Percentiles rank a stretch among this genome's conserved stretches.
Conservation (phyloP, 2,888 invertebrate species). For the Volucella inflata region DNA sequence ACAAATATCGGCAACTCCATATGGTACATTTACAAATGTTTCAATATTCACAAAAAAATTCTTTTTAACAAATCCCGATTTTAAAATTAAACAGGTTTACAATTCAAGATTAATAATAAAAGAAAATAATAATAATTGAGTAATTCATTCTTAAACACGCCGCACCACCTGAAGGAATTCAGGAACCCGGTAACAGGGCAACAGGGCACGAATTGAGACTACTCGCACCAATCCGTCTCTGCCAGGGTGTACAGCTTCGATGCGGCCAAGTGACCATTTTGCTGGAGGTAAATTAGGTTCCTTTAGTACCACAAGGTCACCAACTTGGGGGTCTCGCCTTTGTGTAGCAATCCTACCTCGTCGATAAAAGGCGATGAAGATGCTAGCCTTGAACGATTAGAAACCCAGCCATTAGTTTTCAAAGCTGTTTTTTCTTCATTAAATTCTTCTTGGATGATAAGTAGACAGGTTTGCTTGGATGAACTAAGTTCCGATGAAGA, state of each 20-base stretch:
- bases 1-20: no score
- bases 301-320: constrained; percentile 44
- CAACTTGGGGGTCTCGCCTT: neutral
- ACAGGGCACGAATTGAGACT: constrained; percentile 37
- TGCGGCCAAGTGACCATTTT: constrained; percentile 54
- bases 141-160: no score
- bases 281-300: constrained; percentile 39
- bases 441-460: neutral
- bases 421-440: neutral
- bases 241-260: constrained; percentile 52
- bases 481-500: neutral
- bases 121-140: no score
- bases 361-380: constrained; percentile 21
- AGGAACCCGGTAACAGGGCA: constrained; percentile 11
- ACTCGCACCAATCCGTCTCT: constrained; percentile 42
- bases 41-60: no score
- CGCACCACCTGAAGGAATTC: neutral
- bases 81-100: no score
- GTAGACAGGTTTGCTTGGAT: neutral
- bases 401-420: neutral
- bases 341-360: constrained; percentile 2
- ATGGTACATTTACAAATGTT: no score
- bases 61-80: no score
- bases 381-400: neutral
- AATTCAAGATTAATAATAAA: no score